These are phyloP conservation scores for Pararge aegeria DNA, from an alignment of 1,140 invertebrate genomes.

Conservation along the genomic window DNA sequence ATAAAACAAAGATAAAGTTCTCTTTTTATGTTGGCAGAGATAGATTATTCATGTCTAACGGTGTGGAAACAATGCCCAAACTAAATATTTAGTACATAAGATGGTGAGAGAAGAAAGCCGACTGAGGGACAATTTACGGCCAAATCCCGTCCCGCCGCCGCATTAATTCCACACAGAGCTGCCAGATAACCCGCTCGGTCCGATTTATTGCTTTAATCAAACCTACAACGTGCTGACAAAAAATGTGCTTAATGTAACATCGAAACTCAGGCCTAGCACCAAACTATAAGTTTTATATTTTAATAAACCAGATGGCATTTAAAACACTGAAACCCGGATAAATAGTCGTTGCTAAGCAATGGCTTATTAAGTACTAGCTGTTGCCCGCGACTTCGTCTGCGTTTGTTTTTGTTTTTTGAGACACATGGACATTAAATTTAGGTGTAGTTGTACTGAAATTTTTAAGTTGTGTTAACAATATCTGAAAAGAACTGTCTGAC, in stretches of 20 bases:
- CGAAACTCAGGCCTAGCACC: not conserved
- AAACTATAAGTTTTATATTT: too few relatives aligned
- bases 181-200: constrained; percentile 48
- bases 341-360: too few relatives aligned
- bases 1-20: too few relatives aligned
- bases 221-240: constrained; percentile 54
- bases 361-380: too few relatives aligned
- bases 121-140: constrained; percentile 54
- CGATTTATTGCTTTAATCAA: constrained; percentile 70
- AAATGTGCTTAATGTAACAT: constrained; percentile 11
- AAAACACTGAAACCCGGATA: too few relatives aligned
- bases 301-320: too few relatives aligned
- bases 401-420: too few relatives aligned
- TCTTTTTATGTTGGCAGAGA: not conserved
- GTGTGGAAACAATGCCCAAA: not conserved
- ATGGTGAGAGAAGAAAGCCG: constrained; percentile 46
- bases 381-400: too few relatives aligned
- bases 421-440: too few relatives aligned
- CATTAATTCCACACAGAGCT: constrained; percentile 48
- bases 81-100: constrained; percentile 20
- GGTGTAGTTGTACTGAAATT: too few relatives aligned
- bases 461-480: too few relatives aligned
- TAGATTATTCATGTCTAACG: not conserved
- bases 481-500: too few relatives aligned
- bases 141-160: constrained; percentile 44